These are phyloP conservation scores for Watsonalla binaria DNA, from an alignment of 2,888 invertebrate genomes.

Conservation along the genomic window DNA sequence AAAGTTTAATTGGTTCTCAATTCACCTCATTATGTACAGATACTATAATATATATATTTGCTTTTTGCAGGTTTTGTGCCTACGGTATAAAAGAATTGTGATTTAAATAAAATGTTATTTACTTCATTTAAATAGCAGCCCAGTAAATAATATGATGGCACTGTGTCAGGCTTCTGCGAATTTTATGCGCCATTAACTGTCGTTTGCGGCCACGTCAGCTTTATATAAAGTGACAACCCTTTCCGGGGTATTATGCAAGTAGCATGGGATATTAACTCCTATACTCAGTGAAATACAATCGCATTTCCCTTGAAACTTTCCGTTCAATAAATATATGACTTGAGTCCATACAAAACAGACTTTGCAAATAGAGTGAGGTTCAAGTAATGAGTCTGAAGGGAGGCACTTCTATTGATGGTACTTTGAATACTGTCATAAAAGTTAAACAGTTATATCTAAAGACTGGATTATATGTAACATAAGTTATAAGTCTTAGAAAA, in stretches of 20 bases:
- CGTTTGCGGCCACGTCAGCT: conserved; percentile 64
- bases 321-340: conserved; percentile 40
- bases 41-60: too few species aligned
- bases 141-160: conserved; percentile 48
- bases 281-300: conserved; percentile 23
- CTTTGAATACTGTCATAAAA: conserved; percentile 5
- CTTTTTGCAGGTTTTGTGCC: too few species aligned
- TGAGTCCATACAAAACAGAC: conserved; percentile 46
- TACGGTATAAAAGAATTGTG: too few species aligned
- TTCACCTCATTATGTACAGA: too few species aligned
- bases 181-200: conserved; percentile 71
- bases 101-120: not conserved
- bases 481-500: too few species aligned
- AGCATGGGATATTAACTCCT: conserved; percentile 37
- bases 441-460: too few species aligned
- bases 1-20: too few species aligned
- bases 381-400: conserved; percentile 51
- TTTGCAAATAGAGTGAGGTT: conserved; percentile 35
- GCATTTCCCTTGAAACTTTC: conserved; percentile 23
- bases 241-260: conserved; percentile 31
- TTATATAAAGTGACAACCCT: conserved; percentile 69
- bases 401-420: conserved; percentile 35
- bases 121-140: conserved; percentile 33
- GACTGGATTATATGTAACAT: too few species aligned
- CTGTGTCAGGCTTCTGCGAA: conserved; percentile 55